These are phyloP conservation scores for Fragum sueziense DNA, from an alignment of 2,888 invertebrate species.

Conservation along the genomic window DNA sequence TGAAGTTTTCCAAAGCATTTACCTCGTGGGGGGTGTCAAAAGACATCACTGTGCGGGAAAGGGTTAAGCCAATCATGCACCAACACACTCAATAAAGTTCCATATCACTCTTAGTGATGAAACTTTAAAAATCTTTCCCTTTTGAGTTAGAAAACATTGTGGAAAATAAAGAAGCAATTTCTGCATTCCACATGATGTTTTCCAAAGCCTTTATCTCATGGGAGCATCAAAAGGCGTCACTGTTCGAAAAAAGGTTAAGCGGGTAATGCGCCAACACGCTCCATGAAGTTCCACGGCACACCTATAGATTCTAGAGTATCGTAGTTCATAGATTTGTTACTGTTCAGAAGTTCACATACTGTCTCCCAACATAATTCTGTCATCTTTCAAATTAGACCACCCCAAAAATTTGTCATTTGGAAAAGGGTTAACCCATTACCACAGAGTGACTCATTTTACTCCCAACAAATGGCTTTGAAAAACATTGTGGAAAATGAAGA, in stretches of 20 bases:
- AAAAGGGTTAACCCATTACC: no score
- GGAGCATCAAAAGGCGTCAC: neutral
- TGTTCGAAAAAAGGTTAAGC: neutral
- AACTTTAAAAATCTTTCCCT: no score
- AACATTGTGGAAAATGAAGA: no score
- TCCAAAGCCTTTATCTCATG: neutral
- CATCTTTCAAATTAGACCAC: no score
- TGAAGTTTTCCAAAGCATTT: neutral
- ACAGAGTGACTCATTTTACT: no score
- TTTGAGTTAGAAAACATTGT: no score
- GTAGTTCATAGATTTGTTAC: neutral
- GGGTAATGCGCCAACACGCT: neutral
- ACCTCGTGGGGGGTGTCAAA: neutral
- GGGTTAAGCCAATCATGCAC: neutral
- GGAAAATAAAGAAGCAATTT: no score
- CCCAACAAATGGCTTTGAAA: no score
- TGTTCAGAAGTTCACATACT: conserved; percentile 77
- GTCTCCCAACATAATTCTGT: conserved; percentile 95
- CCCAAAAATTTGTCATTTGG: no score
- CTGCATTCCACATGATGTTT: no score
- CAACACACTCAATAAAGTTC: conserved; percentile 13
- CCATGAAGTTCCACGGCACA: conserved; percentile 22
- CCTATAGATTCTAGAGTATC: neutral
- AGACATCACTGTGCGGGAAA: neutral
- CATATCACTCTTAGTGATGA: neutral